Percentiles rank a stretch among this genome's conserved stretches.
phyloP scores from a whole-genome alignment of 2,113 vertebrate species.

The Chaetodon trifascialis region DNA sequence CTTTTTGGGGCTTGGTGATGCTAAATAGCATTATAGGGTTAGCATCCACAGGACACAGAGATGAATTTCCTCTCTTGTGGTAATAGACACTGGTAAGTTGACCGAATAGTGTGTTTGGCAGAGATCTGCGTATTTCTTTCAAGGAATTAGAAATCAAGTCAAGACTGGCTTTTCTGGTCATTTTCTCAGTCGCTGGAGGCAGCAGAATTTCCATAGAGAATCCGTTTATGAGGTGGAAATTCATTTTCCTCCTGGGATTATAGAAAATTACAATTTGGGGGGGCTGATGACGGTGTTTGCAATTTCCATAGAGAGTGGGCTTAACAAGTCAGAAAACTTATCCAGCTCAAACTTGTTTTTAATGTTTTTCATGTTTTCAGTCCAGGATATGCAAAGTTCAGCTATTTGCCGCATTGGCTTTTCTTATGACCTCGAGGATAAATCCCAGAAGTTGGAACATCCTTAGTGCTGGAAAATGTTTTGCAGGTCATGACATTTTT shows the following conservation, averaged over 20 bases:
- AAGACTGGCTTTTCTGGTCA: constrained; percentile 20
- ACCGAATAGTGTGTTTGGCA: neutral
- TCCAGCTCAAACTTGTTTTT: neutral
- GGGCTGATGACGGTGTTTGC: constrained; percentile 12
- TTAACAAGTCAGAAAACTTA: neutral
- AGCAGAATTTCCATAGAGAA: constrained; percentile 31
- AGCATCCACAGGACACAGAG: neutral
- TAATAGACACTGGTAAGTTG: neutral
- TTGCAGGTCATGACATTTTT: no score
- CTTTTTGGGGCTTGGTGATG: neutral
- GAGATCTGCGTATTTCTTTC: constrained; percentile 13
- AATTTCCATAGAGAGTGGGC: constrained; percentile 32
- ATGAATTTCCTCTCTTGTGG: neutral
- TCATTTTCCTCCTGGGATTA: constrained; percentile 34
- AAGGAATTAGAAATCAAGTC: constrained; percentile 30
- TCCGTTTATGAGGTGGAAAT: constrained; percentile 28
- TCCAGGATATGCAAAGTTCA: neutral
- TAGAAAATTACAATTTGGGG: constrained; percentile 19
- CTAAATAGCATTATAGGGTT: neutral
- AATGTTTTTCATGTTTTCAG: neutral
- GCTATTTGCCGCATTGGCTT: neutral
- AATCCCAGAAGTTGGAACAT: neutral
- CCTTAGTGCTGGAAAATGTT: neutral
- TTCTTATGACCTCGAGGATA: neutral
- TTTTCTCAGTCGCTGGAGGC: constrained; percentile 33